Evolutionary conservation across 2,797 vertebrate species (phyloP).

Genomic region (Anguilla marmorata): DNA sequence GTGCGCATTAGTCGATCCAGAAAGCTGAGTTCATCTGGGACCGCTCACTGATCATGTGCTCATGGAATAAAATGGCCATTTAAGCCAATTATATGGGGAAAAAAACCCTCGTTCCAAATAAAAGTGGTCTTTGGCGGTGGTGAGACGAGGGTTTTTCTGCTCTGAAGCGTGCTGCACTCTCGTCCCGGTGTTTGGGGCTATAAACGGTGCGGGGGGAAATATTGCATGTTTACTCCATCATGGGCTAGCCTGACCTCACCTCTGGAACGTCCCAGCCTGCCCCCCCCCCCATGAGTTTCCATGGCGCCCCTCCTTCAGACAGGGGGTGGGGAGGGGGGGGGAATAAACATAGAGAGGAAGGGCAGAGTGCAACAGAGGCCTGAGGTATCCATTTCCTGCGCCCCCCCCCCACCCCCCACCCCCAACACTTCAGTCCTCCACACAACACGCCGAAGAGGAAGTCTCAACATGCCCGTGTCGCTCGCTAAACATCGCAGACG

Average conservation of each 20-base stretch:
- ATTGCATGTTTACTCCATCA: not conserved
- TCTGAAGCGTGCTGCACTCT: not conserved
- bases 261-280: not conserved
- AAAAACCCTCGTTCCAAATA: not conserved
- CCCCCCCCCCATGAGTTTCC: not conserved
- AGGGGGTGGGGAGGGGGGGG: constrained; percentile 28
- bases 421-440: not conserved
- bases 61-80: not conserved
- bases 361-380: constrained; percentile 54
- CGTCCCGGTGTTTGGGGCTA: not conserved
- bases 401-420: constrained; percentile 29
- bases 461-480: constrained; percentile 42
- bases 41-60: not conserved
- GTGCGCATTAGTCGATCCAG: not conserved
- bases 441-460: constrained; percentile 41
- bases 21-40: not conserved
- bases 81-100: not conserved
- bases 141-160: not conserved
- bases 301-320: not conserved
- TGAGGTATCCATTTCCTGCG: constrained; percentile 48
- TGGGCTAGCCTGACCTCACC: constrained; percentile 13
- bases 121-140: not conserved
- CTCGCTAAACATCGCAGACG: constrained; percentile 53
- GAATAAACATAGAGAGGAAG: constrained; percentile 51
- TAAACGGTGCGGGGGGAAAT: not conserved